phyloP scores from a whole-genome alignment of 2,888 invertebrate genomes.

The Stenurella melanura region DNA sequence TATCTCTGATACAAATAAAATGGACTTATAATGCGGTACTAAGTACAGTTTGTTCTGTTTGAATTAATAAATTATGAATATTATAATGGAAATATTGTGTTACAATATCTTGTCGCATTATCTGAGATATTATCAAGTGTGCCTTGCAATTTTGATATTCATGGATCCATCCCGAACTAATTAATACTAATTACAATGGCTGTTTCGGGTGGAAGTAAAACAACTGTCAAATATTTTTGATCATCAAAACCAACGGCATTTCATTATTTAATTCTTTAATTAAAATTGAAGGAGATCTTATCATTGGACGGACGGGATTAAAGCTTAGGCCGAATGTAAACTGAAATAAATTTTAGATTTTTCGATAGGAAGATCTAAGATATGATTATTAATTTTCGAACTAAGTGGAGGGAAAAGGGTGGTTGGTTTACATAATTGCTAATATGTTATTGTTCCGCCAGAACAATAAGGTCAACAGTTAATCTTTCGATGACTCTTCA shows the following conservation, averaged over 20 bases:
- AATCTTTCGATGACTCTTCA: no score
- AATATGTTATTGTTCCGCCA: no score
- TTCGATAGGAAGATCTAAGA: background rate
- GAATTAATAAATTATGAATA: constrained; percentile 36
- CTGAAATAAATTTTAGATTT: constrained; percentile 20
- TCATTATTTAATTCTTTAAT: constrained; percentile 8
- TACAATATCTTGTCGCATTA: constrained; percentile 22
- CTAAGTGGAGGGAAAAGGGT: constrained; percentile 2
- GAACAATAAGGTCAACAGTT: no score
- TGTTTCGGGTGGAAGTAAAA: background rate
- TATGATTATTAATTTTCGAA: constrained; percentile 6
- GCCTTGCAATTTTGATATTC: constrained; percentile 42
- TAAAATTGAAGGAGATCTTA: constrained; percentile 22
- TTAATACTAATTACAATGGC: constrained; percentile 33
- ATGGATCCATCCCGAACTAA: constrained; percentile 29
- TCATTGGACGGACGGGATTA: constrained; percentile 14
- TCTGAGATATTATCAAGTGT: constrained; percentile 32
- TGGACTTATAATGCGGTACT: background rate
- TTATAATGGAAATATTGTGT: constrained; percentile 35
- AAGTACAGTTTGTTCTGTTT: constrained; percentile 22
- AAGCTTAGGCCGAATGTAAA: constrained; percentile 4
- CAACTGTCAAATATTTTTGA: constrained; percentile 36
- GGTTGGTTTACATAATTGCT: background rate
- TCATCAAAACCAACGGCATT: constrained; percentile 18
- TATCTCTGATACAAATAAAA: constrained; percentile 26